These are phyloP conservation scores for Tupiocoris notatus DNA, from an alignment of 2,888 invertebrate genomes.

Conservation along the genomic window DNA sequence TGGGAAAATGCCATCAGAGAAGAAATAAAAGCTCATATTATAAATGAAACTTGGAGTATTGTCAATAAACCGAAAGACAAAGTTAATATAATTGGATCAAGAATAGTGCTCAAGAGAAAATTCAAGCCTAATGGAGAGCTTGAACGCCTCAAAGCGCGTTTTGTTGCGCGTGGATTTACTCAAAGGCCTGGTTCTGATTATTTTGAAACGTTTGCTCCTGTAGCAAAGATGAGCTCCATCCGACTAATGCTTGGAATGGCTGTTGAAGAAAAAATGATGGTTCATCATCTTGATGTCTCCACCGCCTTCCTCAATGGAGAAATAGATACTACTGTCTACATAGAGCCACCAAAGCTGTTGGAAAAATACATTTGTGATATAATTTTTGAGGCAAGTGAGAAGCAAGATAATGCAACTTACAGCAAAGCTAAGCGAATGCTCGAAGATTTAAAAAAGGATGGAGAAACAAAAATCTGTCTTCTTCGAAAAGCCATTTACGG, in stretches of 20 bases:
- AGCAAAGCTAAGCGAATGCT: constrained; percentile 20
- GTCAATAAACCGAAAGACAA: neutral
- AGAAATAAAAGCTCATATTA: constrained; percentile 12
- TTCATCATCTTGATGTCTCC: constrained; percentile 39
- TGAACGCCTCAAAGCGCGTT: constrained; percentile 6
- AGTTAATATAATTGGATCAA: constrained; percentile 14
- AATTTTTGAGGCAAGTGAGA: constrained; percentile 19
- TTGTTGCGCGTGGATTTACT: constrained; percentile 20
- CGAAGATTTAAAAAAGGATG: constrained; percentile 16
- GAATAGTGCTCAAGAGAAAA: constrained; percentile 21
- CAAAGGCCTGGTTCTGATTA: constrained; percentile 21
- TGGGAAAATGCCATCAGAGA: constrained; percentile 4
- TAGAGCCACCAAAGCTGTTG: constrained; percentile 29
- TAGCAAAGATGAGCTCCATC: constrained; percentile 27
- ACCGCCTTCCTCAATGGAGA: constrained; percentile 41
- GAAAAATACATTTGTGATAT: constrained; percentile 28
- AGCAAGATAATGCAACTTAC: neutral
- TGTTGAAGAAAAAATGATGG: constrained; percentile 21
- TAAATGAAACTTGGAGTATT: neutral
- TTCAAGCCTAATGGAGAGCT: constrained; percentile 18
- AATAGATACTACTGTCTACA: constrained; percentile 31
- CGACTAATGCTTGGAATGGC: constrained; percentile 32
- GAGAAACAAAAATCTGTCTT: constrained; percentile 16
- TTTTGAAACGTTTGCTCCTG: constrained; percentile 21
- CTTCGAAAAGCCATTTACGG: constrained; percentile 40